Evolutionary conservation across 2,113 vertebrate species (phyloP), one percentile per base, ranked within the genome.

Genomic region (Speoplatyrhinus poulsoni): DNA sequence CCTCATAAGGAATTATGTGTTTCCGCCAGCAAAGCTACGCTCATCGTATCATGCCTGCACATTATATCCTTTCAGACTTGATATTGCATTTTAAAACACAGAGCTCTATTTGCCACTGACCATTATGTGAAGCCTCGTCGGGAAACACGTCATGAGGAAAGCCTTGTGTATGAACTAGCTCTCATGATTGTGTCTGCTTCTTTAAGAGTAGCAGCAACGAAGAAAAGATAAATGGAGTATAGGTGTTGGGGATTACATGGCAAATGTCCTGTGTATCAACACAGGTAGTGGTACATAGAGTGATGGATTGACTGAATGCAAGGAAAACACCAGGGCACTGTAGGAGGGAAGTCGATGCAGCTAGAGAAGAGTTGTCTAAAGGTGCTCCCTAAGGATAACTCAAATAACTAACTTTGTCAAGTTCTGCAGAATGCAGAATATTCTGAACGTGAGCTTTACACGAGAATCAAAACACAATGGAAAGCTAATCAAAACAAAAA

Each of bases 251-350:
- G 64, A 75, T 70, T 74, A 80, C 50, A 41, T 48, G 67, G 67
- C 52, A 65, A 60, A 72, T 66, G 56, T 67, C 56, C 64, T 79
- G 62, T 65, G 53, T 69, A 78, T 59, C 60, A 53, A 62, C 61
- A 62, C 60, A n/a, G 1, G 9, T 46, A 65, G 61, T 60, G 61
- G 61, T 52, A 71, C 75, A 53, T 50, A 61, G 49, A 66, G 72
- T 70, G 48, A 70, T 7, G 62, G 46, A 79, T 54, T 61, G 62
- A 70, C 60, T 60, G 16, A 62, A 72, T 79, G 56, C 46, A 62
- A 54, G 70, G 63, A 3, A 10, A 26, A 26, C 9, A 3, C 48
- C 9, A 53, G 64, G 47, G 15, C 26, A 26, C 26, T 26, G 26
- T 16, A 46, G 41, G 53, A 46, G 41, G 9, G 41, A 46, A 54